A percentile compares a stretch with the other conserved stretches of the same genome.
Evolutionary conservation across 2,113 vertebrate genomes (phyloP).

Genomic region (Neoarius graeffei): DNA sequence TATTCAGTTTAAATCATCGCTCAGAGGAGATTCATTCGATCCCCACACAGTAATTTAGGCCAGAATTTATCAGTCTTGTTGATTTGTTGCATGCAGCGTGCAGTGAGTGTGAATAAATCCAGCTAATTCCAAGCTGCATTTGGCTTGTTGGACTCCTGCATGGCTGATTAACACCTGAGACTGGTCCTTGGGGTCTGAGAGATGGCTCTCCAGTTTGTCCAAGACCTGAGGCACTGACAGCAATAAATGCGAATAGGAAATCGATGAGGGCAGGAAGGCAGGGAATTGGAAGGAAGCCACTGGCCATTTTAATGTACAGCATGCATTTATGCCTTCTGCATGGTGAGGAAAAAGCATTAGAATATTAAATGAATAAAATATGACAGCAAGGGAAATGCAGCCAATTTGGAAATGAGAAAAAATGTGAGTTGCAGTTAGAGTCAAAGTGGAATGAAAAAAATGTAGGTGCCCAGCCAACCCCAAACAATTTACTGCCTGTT

Average conservation of each 20-base stretch:
- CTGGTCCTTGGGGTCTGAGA: constrained; percentile 46
- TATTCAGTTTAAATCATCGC: constrained; percentile 18
- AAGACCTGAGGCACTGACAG: constrained; percentile 44
- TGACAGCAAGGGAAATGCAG: constrained; percentile 38
- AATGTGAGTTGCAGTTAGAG: constrained; percentile 38
- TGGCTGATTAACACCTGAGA: constrained; percentile 49
- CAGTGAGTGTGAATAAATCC: constrained; percentile 56
- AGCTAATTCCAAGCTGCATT: constrained; percentile 43
- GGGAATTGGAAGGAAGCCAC: constrained; percentile 42
- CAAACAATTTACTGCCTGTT: constrained; percentile 67
- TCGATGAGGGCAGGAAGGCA: constrained; percentile 37
- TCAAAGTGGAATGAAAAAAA: constrained; percentile 70
- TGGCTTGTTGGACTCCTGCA: constrained; percentile 40
- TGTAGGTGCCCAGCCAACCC: constrained; percentile 58
- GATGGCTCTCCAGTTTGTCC: constrained; percentile 44
- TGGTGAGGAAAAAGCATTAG: constrained; percentile 51
- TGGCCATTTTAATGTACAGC: constrained; percentile 45
- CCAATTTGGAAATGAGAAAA: constrained; percentile 37
- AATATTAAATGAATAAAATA: constrained; percentile 60
- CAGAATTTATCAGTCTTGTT: constrained; percentile 25
- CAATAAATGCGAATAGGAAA: constrained; percentile 52
- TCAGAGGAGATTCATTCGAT: constrained; percentile 18
- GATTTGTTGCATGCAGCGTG: constrained; percentile 64
- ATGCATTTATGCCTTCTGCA: constrained; percentile 40
- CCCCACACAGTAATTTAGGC: constrained; percentile 17